Percentiles rank a stretch among this genome's conserved stretches.
Evolutionary conservation across 2,888 invertebrate genomes (phyloP).

Genomic region (Agriopis aurantiaria): DNA sequence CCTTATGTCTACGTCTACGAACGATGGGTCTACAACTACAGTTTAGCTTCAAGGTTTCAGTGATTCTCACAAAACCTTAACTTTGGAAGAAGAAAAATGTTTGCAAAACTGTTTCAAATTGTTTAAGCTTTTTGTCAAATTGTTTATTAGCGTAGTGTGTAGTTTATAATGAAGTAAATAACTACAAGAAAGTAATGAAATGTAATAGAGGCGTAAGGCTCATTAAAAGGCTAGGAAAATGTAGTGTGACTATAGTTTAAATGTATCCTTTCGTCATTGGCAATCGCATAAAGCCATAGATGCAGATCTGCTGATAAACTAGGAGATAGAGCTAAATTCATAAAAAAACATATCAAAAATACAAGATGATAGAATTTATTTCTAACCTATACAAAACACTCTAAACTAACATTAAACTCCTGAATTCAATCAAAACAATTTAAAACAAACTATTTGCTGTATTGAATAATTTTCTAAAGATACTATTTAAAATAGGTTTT

Average conservation of each 20-base stretch:
- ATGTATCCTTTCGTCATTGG: slow-evolving; percentile 32
- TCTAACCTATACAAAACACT: background rate
- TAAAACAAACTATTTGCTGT: background rate
- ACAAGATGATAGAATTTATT: background rate
- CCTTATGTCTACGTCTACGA: slow-evolving; percentile 70
- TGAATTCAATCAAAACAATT: background rate
- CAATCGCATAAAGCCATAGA: slow-evolving; percentile 69
- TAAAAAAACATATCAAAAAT: background rate
- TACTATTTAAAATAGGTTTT: background rate
- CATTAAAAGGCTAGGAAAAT: slow-evolving; percentile 59
- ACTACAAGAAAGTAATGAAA: slow-evolving; percentile 75
- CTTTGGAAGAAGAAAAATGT: slow-evolving; percentile 86
- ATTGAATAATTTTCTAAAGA: background rate
- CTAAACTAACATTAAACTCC: background rate
- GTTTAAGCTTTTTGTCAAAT: slow-evolving; percentile 65
- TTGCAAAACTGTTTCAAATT: slow-evolving; percentile 80
- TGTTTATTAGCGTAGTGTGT: slow-evolving; percentile 36
- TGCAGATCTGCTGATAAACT: slow-evolving; percentile 66
- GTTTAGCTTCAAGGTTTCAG: slow-evolving; percentile 56
- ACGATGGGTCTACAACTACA: slow-evolving; percentile 35
- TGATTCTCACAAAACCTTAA: slow-evolving; percentile 83
- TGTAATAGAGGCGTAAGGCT: slow-evolving; percentile 67
- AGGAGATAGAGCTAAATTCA: background rate
- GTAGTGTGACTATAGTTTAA: slow-evolving; percentile 18
- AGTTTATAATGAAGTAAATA: slow-evolving; percentile 61